Evolutionary conservation across 2,888 invertebrate genomes (phyloP), one percentile per base, ranked within the genome.

Genomic region (Chirona hameri): DNA sequence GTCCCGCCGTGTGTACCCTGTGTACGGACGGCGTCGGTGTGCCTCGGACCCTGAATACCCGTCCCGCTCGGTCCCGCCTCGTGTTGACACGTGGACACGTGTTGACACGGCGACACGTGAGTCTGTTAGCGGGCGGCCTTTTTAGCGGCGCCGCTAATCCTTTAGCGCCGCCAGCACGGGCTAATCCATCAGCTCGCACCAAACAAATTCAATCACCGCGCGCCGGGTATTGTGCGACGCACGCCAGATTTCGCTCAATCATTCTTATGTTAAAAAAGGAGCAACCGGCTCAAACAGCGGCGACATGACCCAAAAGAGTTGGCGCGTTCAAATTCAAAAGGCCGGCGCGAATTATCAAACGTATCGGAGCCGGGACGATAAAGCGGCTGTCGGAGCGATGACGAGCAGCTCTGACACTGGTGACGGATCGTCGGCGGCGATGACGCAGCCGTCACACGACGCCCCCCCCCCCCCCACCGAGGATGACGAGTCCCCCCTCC

Each of bases 221-320:
- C 39, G 7, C 39, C 15, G 18, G 21, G 31, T 24, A 27, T 76
- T 76, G 76, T 76, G 21, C 39, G 76, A 14, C 39, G 3, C 27
- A 5, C 76, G 76, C 15, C 76, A 76, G 76, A 76, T 39, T 39
- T 76, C 76, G 76, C 76, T 76, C 76, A 76, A 76, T 76, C 76
- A 76, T 39, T 76, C 10, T 76, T 76, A 76, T 76, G 76, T 76
- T 76, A 76, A 76, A 76, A 76, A 76, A 76, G 39, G 39, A 39
- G 39, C 76, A 76, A 76, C 76, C 21, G 2, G 39, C 39, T 21
- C 76, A 76, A 76, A 76, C 76, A 76, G 39, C 21, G 76, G 5
- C 39, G 76, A 76, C 76, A 76, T 76, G 76, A 76, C 76, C 76
- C 76, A 76, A 76, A 76, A 76, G 76, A 76, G 76, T 76, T 76